phyloP scores from a whole-genome alignment of 2,113 vertebrate genomes.

The Corydoras sp. region DNA sequence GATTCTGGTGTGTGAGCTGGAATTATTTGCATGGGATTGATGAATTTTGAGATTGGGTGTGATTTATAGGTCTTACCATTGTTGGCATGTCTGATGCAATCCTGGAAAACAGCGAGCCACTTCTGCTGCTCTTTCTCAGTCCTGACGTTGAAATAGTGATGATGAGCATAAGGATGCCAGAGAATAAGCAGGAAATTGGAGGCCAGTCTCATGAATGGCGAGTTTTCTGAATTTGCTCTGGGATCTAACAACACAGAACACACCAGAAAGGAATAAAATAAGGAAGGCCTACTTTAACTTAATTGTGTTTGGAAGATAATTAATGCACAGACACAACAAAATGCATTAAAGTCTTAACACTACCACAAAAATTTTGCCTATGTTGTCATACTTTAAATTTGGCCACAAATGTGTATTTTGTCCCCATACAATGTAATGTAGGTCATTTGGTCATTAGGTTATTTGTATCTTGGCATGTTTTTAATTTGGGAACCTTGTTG shows the following conservation, averaged over 20 bases:
- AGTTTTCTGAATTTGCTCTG: conserved; percentile 65
- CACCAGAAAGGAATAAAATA: neutral
- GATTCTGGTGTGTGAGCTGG: too few relatives aligned
- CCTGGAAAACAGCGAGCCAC: conserved; percentile 89
- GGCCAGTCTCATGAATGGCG: conserved; percentile 78
- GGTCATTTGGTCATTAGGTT: too few relatives aligned
- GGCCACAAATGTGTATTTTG: too few relatives aligned
- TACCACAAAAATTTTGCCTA: too few relatives aligned
- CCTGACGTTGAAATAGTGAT: conserved; percentile 88
- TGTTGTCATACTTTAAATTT: too few relatives aligned
- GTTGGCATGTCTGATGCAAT: conserved; percentile 85
- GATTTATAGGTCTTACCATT: conserved; percentile 67
- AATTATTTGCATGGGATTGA: too few relatives aligned
- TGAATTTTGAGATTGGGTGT: neutral
- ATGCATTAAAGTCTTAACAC: too few relatives aligned
- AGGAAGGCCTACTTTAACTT: neutral
- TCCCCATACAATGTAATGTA: too few relatives aligned
- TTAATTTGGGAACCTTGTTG: too few relatives aligned
- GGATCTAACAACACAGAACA: conserved; percentile 55
- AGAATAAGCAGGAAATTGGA: conserved; percentile 82
- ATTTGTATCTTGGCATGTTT: too few relatives aligned
- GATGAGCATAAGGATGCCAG: conserved; percentile 85
- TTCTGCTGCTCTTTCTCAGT: conserved; percentile 86
- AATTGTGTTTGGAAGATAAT: too few relatives aligned
- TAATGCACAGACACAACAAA: too few relatives aligned